Evolutionary conservation across 2,888 invertebrate genomes (phyloP).

Genomic region (Gandaritis pyraliata): DNA sequence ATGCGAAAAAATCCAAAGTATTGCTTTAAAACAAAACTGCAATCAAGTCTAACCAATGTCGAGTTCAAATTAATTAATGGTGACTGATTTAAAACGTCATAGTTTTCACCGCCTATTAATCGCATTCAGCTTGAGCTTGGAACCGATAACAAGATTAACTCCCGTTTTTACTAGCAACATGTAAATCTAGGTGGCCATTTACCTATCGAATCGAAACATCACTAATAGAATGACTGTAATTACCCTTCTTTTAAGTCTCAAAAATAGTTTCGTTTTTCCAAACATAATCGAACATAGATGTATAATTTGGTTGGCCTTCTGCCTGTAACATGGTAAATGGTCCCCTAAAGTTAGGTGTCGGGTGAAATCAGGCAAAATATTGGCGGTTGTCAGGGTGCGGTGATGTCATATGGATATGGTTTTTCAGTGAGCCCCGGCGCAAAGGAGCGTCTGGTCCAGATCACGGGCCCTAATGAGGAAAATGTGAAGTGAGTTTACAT

Average conservation of each 20-base stretch:
- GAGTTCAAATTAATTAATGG: constrained; percentile 6
- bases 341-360: constrained; percentile 10
- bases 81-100: constrained; percentile 26
- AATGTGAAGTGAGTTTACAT: constrained; percentile 90
- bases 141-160: constrained; percentile 48
- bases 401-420: constrained; percentile 43
- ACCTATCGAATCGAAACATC: neutral
- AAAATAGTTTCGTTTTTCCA: too few species aligned
- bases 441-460: constrained; percentile 97
- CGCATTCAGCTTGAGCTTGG: constrained; percentile 65
- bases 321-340: constrained; percentile 9
- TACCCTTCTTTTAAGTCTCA: too few species aligned
- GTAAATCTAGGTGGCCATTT: constrained; percentile 15
- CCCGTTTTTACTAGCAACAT: constrained; percentile 17
- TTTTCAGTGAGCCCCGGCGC: constrained; percentile 96
- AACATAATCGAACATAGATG: too few species aligned
- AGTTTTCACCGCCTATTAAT: constrained; percentile 59
- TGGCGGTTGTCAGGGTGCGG: constrained; percentile 29
- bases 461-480: constrained; percentile 96
- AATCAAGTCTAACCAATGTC: neutral
- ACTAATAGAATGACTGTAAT: neutral
- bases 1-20: neutral
- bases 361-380: constrained; percentile 17
- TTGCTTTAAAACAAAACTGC: constrained; percentile 1
- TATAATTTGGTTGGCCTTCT: too few species aligned